Percentiles rank a stretch among this genome's conserved stretches.
phyloP scores from a whole-genome alignment of 2,888 invertebrate genomes.

The Tenthredo notha region DNA sequence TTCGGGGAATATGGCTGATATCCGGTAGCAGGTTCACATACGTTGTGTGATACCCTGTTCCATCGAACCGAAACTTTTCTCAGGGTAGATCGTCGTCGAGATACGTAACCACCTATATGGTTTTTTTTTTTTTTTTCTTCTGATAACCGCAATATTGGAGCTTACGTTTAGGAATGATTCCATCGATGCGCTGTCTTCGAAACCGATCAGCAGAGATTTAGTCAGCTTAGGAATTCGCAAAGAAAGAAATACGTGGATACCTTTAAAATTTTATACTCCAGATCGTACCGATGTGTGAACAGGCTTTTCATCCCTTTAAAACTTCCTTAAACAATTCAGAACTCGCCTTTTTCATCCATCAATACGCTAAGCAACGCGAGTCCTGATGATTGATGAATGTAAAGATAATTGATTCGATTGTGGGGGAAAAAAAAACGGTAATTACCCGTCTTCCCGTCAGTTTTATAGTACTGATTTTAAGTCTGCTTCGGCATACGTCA shows the following conservation, averaged over 20 bases:
- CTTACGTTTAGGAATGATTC: neutral
- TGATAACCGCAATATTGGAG: neutral
- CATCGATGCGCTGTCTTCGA: neutral
- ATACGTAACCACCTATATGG: neutral
- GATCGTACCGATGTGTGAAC: constrained; percentile 7
- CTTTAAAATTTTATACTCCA: neutral
- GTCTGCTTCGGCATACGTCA: neutral
- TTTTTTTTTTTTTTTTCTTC: neutral
- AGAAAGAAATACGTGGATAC: neutral
- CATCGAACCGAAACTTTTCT: constrained; percentile 5
- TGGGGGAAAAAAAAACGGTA: neutral
- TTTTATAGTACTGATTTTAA: neutral
- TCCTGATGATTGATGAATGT: neutral
- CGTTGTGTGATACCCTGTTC: neutral
- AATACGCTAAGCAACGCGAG: neutral
- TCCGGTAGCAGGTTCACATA: neutral
- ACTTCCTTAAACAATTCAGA: neutral
- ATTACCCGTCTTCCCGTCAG: too few relatives aligned
- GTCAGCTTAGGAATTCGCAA: neutral
- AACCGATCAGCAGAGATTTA: constrained; percentile 13
- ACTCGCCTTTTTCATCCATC: neutral
- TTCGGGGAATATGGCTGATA: neutral
- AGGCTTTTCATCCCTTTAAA: neutral
- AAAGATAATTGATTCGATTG: neutral
- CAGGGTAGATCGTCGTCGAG: neutral